Conservation (phyloP, 2,113 vertebrate genomes). For the Gobio gobio region DNA sequence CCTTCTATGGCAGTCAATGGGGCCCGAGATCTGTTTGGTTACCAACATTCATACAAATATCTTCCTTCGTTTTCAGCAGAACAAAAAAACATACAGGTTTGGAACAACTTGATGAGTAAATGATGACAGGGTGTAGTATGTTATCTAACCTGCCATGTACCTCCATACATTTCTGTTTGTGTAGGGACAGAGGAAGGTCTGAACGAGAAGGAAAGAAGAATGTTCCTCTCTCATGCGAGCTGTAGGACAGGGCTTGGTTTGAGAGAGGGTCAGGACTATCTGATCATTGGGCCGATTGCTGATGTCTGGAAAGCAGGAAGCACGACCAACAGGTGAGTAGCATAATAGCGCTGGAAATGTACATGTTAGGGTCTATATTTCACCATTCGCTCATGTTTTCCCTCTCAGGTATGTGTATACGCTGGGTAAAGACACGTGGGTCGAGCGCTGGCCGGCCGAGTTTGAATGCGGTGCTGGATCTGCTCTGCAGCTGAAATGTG, state of each 20-base stretch:
- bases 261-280: constrained; percentile 67
- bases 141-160: not conserved
- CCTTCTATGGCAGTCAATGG: no score
- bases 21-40: no score
- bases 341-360: not conserved
- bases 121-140: no score
- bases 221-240: constrained; percentile 74
- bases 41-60: no score
- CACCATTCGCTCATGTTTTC: not conserved
- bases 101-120: no score
- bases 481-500: constrained; percentile 59
- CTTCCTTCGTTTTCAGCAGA: no score
- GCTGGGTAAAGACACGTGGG: constrained; percentile 75
- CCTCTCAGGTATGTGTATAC: constrained; percentile 66
- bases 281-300: constrained; percentile 71
- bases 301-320: constrained; percentile 70
- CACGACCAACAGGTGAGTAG: constrained; percentile 59
- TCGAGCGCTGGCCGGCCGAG: constrained; percentile 72
- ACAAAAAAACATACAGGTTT: no score
- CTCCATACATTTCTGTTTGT: accelerated
- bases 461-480: constrained; percentile 62
- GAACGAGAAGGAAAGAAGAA: constrained; percentile 56
- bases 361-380: not conserved
- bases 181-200: constrained; percentile 70
- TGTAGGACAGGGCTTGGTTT: constrained; percentile 71